Percentiles rank a stretch among this genome's conserved stretches.
Evolutionary conservation across 1,140 invertebrate genomes (phyloP).

Genomic region (Lineus longissimus): DNA sequence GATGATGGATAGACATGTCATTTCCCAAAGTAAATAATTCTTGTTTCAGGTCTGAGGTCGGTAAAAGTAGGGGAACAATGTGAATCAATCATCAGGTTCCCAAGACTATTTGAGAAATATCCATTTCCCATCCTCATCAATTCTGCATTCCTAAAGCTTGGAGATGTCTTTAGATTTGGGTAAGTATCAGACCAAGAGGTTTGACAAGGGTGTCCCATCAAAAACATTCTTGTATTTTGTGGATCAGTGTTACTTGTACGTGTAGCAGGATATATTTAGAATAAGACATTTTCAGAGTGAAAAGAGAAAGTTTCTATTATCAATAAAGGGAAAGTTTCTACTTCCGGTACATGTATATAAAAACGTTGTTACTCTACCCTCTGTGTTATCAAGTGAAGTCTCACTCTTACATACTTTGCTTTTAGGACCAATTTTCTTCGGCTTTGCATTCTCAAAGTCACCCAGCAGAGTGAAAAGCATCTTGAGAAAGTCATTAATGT

Average conservation of each 20-base stretch:
- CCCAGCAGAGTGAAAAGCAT: slow-evolving; percentile 93
- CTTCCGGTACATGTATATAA: no score
- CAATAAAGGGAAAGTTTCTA: no score
- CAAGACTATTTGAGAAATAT: slow-evolving; percentile 91
- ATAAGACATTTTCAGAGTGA: not conserved
- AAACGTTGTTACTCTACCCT: no score
- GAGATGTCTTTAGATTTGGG: slow-evolving; percentile 89
- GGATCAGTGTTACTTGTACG: no score
- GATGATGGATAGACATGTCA: no score
- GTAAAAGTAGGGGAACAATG: slow-evolving; percentile 89
- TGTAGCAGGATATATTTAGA: not conserved
- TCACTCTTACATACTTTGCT: no score
- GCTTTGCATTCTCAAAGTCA: slow-evolving; percentile 88
- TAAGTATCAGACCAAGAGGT: slow-evolving; percentile 52
- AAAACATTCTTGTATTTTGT: not conserved
- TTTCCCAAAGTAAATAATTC: no score
- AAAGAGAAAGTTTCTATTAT: no score
- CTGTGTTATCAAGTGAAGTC: no score
- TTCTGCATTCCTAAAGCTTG: slow-evolving; percentile 88
- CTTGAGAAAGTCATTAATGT: slow-evolving; percentile 94
- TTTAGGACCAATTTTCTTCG: slow-evolving; percentile 81
- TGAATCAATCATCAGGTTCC: slow-evolving; percentile 92
- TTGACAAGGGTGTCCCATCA: no score
- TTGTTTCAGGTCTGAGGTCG: slow-evolving; percentile 71
- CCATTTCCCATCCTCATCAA: slow-evolving; percentile 97